phyloP scores from a whole-genome alignment of 2,113 vertebrate species.

The Callocephalon fimbriatum region DNA sequence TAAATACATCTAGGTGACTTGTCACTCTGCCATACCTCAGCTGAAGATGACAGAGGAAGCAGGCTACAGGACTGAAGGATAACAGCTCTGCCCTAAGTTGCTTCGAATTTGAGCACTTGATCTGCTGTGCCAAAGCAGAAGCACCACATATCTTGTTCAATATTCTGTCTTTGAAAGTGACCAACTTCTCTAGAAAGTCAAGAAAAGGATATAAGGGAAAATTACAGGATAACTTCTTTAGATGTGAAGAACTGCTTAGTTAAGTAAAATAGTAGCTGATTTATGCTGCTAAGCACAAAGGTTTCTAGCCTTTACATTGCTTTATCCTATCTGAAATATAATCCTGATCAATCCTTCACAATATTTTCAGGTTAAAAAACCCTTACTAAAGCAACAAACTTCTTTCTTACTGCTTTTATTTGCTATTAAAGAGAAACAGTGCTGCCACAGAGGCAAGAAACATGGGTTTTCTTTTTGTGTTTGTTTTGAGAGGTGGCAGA shows the following conservation, averaged over 20 bases:
- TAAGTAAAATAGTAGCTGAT: not conserved
- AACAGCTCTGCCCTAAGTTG: not conserved
- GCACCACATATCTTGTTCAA: not conserved
- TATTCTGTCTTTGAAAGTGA: not conserved
- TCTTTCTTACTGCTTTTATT: not conserved
- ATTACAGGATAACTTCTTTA: not conserved
- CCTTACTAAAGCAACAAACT: not conserved
- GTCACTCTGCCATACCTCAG: conserved; percentile 14
- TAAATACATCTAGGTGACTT: conserved; percentile 32
- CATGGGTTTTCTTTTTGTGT: not conserved
- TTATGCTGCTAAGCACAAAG: not conserved
- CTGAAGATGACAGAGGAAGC: not conserved
- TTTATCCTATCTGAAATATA: not conserved
- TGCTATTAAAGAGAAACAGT: not conserved
- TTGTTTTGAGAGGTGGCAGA: not conserved
- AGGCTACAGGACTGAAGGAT: not conserved
- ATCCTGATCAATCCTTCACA: not conserved
- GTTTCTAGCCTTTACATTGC: not conserved
- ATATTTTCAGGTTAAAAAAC: not conserved
- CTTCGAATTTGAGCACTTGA: not conserved
- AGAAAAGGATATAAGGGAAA: not conserved
- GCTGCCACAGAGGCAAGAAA: not conserved
- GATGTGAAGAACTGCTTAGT: not conserved
- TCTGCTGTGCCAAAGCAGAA: not conserved
- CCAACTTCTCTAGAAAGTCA: not conserved